Conservation (phyloP, 2,888 invertebrate species). For the Selenia dentaria region DNA sequence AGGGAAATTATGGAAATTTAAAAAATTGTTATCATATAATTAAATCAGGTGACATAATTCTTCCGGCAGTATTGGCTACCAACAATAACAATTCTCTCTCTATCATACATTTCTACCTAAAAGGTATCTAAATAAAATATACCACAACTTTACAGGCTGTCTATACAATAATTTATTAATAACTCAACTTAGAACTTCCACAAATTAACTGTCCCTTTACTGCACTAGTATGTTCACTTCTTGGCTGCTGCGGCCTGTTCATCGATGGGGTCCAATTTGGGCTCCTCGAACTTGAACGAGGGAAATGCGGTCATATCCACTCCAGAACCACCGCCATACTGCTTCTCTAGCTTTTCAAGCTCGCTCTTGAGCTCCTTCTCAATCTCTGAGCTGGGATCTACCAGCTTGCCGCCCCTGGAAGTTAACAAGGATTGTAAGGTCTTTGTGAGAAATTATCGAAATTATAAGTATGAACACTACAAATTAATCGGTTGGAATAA, state of each 20-base stretch:
- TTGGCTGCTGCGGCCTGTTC: slow-evolving; percentile 55
- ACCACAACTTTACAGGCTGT: slow-evolving; percentile 8
- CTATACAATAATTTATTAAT: slow-evolving; percentile 35
- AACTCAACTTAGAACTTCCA: slow-evolving; percentile 30
- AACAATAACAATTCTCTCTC: too few relatives aligned
- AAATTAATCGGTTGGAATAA: too few relatives aligned
- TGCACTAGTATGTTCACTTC: slow-evolving; percentile 55
- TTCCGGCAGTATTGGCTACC: too few relatives aligned
- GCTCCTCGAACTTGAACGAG: slow-evolving; percentile 91
- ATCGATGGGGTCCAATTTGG: slow-evolving; percentile 88
- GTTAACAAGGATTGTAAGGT: neutral
- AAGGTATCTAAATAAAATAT: neutral
- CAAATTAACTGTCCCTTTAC: slow-evolving; percentile 24
- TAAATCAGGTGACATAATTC: too few relatives aligned
- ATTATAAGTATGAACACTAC: too few relatives aligned
- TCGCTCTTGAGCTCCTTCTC: slow-evolving; percentile 90
- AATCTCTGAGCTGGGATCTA: slow-evolving; percentile 91
- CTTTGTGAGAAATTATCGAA: neutral
- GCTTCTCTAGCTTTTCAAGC: slow-evolving; percentile 91
- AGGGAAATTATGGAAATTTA: too few relatives aligned
- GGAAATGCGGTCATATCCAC: slow-evolving; percentile 96
- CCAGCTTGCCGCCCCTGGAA: slow-evolving; percentile 91
- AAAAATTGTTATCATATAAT: too few relatives aligned
- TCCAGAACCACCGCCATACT: slow-evolving; percentile 90
- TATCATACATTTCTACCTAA: neutral